phyloP scores from a whole-genome alignment of 53 echinoderm and acorn worm species.

The Patiria pectinifera region DNA sequence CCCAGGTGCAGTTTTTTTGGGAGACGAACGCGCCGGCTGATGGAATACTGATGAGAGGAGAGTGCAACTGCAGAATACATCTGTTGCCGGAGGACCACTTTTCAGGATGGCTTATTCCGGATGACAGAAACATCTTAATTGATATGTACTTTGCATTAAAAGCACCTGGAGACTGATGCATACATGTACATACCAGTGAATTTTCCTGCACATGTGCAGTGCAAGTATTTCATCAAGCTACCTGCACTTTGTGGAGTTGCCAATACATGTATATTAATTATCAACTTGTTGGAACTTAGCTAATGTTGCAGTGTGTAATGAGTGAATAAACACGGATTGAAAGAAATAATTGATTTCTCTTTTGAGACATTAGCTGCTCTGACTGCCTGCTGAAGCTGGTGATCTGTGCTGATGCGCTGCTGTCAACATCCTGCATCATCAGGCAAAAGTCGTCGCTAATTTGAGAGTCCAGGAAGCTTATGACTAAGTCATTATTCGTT shows the following conservation, averaged over 20 bases:
- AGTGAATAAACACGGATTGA: not conserved
- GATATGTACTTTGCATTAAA: not conserved
- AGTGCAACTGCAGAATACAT: slow-evolving; percentile 25
- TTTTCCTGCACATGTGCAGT: not conserved
- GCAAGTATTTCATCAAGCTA: not conserved
- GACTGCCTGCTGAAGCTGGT: not conserved
- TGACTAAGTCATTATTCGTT: not conserved
- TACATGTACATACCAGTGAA: not conserved
- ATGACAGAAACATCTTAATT: slow-evolving; percentile 28
- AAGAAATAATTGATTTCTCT: not conserved
- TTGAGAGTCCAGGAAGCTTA: not conserved
- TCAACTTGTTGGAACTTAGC: not conserved
- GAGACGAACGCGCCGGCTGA: not conserved
- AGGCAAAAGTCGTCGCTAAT: not conserved
- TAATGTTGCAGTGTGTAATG: too few species aligned
- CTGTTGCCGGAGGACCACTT: slow-evolving; percentile 18
- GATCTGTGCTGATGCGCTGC: not conserved
- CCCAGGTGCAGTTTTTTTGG: slow-evolving; percentile 13
- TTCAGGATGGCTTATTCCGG: slow-evolving; percentile 9
- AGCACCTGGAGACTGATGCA: not conserved
- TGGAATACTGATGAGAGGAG: slow-evolving; percentile 5
- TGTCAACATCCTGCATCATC: not conserved
- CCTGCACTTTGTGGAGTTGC: not conserved
- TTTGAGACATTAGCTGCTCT: not conserved
- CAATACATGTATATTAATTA: not conserved